Base-by-base conservation (phyloP, 2,797 vertebrate species). In the Helarctos malayanus region DNA sequence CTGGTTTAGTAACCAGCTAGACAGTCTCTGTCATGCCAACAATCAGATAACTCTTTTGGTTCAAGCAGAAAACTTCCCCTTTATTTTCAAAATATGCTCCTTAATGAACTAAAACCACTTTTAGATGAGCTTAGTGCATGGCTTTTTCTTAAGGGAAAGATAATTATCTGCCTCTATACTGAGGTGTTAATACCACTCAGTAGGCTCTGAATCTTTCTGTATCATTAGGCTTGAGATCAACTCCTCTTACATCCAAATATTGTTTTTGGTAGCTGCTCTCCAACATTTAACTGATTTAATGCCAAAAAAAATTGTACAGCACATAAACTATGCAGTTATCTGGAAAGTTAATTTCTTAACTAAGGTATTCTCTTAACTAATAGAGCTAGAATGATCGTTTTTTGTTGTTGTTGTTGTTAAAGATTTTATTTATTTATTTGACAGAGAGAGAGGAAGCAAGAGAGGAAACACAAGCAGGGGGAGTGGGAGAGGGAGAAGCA, bases 131-230 rank as follows among this genome's bases (percentile, higher is more conserved):
- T 89, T 69, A 71, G 63, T 93, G 38, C n/a, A 59, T 91, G 65
- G 25, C 38, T 82, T 95, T 81, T 80, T 81, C 78, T 57, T 82
- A 96, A 92, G 45, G 29, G 84, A 87, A 69, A 89, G 47, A 57
- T 65, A 87, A 91, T 81, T 79, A 59, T 85, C 92, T 88, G 57
- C n/a, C 73, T 73, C 76, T 61, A 13, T 89, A 9, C 10, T 92
- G 14, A 92, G 13, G 7, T 81, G 16, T 93, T 97, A 69, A 78
- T 59, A 87, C 7, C 52, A 54, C 18, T 80, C 78, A 89, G 18
- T 32, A 87, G 52, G 25, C 25, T 75, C 27, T 80, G 12, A 73
- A 32, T 89, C 59, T 41, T 91, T 75, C 38, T 73, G 5, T 61
- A 19, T 93, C 88, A 78, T 94, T 91, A 8, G 61, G 19, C 35